These are phyloP conservation scores for Harpagoxenus sublaevis DNA, from an alignment of 2,888 invertebrate species.

Conservation along the genomic window DNA sequence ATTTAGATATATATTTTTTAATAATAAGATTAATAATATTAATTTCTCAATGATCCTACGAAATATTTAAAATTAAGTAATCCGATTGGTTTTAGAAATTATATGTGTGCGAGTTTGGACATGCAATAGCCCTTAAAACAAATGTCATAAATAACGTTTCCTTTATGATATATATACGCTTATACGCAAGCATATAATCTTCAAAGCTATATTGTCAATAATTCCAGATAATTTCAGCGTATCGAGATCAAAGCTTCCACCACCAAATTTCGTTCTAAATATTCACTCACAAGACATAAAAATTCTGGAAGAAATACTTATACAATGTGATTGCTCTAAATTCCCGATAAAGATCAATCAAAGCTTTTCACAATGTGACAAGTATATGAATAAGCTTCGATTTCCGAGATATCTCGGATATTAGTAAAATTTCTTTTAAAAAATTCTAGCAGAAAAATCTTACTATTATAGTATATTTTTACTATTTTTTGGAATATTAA, in stretches of 20 bases:
- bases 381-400: background rate
- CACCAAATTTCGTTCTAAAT: conserved; percentile 14
- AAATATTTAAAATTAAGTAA: conserved; percentile 5
- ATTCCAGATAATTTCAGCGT: background rate
- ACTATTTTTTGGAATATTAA: background rate
- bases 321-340: conserved; percentile 28
- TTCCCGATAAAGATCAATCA: conserved; percentile 8
- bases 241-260: conserved; percentile 30
- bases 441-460: background rate
- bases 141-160: background rate
- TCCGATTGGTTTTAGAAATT: background rate
- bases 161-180: background rate
- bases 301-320: background rate
- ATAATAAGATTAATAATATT: conserved; percentile 11
- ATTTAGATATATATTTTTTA: background rate
- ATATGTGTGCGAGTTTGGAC: background rate
- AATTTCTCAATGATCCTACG: background rate
- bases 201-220: background rate
- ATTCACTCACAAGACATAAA: conserved; percentile 7
- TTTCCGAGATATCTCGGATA: background rate
- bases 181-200: background rate
- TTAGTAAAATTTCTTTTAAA: background rate
- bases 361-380: background rate
- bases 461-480: background rate
- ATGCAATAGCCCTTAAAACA: background rate